These are phyloP conservation scores for Agrypnia vestita DNA, from an alignment of 1,140 invertebrate genomes.

Conservation along the genomic window DNA sequence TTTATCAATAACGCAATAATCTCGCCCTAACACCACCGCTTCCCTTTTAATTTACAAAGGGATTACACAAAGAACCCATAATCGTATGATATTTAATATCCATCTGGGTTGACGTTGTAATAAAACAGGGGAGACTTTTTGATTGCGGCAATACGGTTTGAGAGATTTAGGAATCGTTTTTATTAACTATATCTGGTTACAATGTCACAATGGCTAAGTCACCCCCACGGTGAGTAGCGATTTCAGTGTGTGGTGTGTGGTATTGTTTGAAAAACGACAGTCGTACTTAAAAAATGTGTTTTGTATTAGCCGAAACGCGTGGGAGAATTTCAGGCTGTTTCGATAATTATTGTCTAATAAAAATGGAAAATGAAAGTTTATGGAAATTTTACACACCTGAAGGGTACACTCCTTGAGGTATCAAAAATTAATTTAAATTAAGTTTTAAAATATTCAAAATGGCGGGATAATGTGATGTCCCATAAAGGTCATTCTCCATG, in stretches of 20 bases:
- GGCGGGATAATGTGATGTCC: too few species aligned
- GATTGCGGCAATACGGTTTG: constrained; percentile 60
- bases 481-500: too few species aligned
- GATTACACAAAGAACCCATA: constrained; percentile 52
- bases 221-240: neutral
- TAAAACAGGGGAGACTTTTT: constrained; percentile 43
- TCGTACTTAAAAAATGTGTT: neutral
- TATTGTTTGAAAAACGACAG: neutral
- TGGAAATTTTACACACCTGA: too few species aligned
- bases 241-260: constrained; percentile 12
- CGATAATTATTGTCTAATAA: neutral
- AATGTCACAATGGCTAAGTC: constrained; percentile 5
- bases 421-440: too few species aligned
- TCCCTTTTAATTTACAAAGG: constrained; percentile 43
- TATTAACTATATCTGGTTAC: constrained; percentile 55
- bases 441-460: too few species aligned
- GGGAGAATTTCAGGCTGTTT: neutral
- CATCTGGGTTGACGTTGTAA: constrained; percentile 54
- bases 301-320: neutral
- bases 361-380: too few species aligned
- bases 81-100: constrained; percentile 58
- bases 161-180: constrained; percentile 59
- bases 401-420: too few species aligned
- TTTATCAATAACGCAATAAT: constrained; percentile 27
- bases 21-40: neutral